These are phyloP conservation scores for Zosterops borbonicus DNA, from an alignment of 2,113 vertebrate genomes.

Conservation along the genomic window DNA sequence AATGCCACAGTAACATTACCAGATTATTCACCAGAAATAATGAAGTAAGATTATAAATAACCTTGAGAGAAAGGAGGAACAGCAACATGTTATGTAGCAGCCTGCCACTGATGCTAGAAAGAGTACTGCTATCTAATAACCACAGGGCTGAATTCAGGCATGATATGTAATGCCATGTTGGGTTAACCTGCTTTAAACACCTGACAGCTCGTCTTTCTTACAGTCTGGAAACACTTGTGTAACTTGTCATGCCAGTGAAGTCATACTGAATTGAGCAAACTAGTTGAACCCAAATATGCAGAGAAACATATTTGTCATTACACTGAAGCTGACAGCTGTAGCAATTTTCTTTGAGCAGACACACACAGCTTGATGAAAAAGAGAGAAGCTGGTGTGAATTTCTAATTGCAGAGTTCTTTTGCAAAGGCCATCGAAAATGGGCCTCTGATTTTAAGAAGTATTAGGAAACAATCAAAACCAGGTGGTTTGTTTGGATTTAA, in stretches of 20 bases:
- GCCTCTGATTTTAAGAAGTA: slow-evolving; percentile 31
- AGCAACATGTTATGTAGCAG: neutral
- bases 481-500: slow-evolving; percentile 51
- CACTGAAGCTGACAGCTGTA: slow-evolving; percentile 45
- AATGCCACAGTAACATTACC: neutral
- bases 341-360: slow-evolving; percentile 34
- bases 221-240: slow-evolving; percentile 8
- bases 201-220: neutral
- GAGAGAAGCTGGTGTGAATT: slow-evolving; percentile 8
- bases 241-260: slow-evolving; percentile 22
- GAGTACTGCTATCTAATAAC: neutral
- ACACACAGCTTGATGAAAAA: slow-evolving; percentile 26
- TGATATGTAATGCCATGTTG: fast-evolving
- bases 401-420: slow-evolving; percentile 47
- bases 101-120: neutral
- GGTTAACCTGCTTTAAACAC: neutral
- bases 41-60: neutral
- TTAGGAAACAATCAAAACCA: slow-evolving; percentile 47
- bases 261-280: slow-evolving; percentile 6
- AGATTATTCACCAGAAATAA: neutral
- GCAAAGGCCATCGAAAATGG: neutral
- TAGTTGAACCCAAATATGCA: slow-evolving; percentile 44
- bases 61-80: neutral
- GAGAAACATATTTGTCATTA: slow-evolving; percentile 48
- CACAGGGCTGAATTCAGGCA: neutral